Evolutionary conservation across 2,113 vertebrate genomes (phyloP).

Genomic region (Prolemur simus): DNA sequence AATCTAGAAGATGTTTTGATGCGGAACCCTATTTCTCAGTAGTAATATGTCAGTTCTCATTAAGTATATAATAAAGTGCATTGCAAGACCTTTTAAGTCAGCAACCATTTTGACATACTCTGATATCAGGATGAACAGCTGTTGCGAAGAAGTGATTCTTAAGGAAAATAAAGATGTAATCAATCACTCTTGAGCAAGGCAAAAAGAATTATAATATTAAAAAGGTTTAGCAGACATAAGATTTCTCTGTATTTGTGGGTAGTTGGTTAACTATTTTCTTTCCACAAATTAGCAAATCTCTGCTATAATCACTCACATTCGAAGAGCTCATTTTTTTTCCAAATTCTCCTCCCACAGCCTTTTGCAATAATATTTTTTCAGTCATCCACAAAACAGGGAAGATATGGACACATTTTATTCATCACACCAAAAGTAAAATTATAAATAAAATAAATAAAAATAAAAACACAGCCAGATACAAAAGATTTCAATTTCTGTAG

Average conservation of each 20-base stretch:
- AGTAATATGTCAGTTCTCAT: slow-evolving; percentile 75
- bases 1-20: slow-evolving; percentile 67
- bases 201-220: background rate
- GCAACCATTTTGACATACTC: slow-evolving; percentile 66
- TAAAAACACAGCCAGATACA: background rate
- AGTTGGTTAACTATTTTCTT: background rate
- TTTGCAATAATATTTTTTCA: slow-evolving; percentile 35
- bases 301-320: background rate
- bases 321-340: slow-evolving; percentile 46
- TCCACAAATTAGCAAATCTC: background rate
- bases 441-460: slow-evolving; percentile 31
- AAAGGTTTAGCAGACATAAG: background rate
- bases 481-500: slow-evolving; percentile 66
- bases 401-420: background rate
- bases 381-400: slow-evolving; percentile 34
- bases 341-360: background rate
- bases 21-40: slow-evolving; percentile 60
- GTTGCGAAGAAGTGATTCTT: slow-evolving; percentile 65
- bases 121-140: slow-evolving; percentile 67
- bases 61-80: slow-evolving; percentile 71
- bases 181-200: slow-evolving; percentile 39
- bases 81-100: slow-evolving; percentile 74
- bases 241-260: background rate
- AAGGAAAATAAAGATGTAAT: slow-evolving; percentile 71
- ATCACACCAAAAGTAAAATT: slow-evolving; percentile 57